A percentile compares a stretch with the other conserved stretches of the same genome.
Evolutionary conservation across 2,113 vertebrate species (phyloP).

Genomic region (Phrynocephalus versicolor): DNA sequence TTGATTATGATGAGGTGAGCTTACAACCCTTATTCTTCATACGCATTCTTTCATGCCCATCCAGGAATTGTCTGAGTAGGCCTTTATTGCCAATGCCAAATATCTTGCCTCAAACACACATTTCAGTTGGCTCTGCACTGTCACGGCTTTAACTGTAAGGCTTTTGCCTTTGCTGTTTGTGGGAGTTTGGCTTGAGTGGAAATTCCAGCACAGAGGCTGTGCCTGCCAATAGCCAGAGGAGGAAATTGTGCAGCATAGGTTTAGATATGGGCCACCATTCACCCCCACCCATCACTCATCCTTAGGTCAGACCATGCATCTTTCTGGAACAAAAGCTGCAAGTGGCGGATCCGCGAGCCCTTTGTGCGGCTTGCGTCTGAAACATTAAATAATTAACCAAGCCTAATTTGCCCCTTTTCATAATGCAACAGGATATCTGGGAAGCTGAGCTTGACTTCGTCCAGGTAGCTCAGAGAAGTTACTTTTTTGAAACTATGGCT

Average conservation of each 20-base stretch:
- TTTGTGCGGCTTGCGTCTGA: slow-evolving; percentile 58
- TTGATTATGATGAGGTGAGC: not conserved
- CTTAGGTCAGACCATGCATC: not conserved
- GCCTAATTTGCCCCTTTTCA: slow-evolving; percentile 61
- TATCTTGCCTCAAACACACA: not conserved
- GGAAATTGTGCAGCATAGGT: not conserved
- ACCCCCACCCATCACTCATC: not conserved
- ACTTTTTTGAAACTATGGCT: not conserved
- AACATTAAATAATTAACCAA: slow-evolving; percentile 67
- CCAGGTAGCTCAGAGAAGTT: not conserved
- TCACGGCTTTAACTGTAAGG: not conserved
- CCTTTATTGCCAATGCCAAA: not conserved
- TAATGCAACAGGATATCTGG: slow-evolving; percentile 49
- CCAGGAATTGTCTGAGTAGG: not conserved
- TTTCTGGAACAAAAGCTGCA: not conserved
- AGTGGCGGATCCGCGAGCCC: slow-evolving; percentile 23
- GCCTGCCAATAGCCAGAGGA: slow-evolving; percentile 36
- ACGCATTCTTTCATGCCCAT: not conserved
- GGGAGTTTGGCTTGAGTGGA: not conserved
- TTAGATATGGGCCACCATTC: not conserved
- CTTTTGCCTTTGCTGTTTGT: slow-evolving; percentile 13
- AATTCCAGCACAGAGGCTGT: not conserved
- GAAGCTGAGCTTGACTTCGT: slow-evolving; percentile 46
- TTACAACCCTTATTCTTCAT: not conserved
- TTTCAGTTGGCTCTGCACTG: not conserved